Percentiles rank a stretch among this genome's conserved stretches.
phyloP scores from a whole-genome alignment of 2,797 vertebrate species.

The Hypotaenidia okinawae region DNA sequence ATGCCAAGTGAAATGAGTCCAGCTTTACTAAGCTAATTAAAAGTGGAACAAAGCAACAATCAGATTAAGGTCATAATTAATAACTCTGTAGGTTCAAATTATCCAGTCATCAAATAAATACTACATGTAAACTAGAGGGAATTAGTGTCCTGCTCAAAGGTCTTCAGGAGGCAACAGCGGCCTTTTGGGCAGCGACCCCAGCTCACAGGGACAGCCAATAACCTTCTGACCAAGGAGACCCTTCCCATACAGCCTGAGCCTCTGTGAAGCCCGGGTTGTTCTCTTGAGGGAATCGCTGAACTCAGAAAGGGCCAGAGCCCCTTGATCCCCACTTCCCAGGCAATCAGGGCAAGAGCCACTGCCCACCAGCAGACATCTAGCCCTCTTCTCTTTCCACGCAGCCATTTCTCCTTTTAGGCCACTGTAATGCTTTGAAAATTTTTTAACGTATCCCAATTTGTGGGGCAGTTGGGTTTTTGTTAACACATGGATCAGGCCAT shows the following conservation, averaged over 20 bases:
- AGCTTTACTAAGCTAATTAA: conserved; percentile 68
- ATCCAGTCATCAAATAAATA: conserved; percentile 52
- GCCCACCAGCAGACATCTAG: background rate
- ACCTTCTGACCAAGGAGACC: background rate
- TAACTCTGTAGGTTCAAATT: conserved; percentile 57
- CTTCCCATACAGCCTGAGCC: background rate
- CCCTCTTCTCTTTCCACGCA: background rate
- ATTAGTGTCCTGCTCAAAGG: background rate
- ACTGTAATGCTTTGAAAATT: background rate
- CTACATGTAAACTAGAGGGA: background rate
- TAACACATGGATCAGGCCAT: background rate
- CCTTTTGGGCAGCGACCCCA: background rate
- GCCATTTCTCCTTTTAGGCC: background rate
- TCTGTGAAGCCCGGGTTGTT: background rate
- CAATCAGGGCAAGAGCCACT: background rate
- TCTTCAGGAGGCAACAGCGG: background rate
- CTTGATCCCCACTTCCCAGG: accelerated
- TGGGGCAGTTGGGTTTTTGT: background rate
- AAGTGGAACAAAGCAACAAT: conserved; percentile 59
- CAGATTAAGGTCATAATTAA: conserved; percentile 70
- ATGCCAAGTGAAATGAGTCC: conserved; percentile 45
- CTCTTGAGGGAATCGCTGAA: background rate
- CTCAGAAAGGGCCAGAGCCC: background rate
- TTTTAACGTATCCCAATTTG: background rate
- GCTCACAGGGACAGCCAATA: accelerated